These are phyloP conservation scores for Myxocyprinus asiaticus DNA, from an alignment of 2,113 vertebrate species.

Conservation along the genomic window DNA sequence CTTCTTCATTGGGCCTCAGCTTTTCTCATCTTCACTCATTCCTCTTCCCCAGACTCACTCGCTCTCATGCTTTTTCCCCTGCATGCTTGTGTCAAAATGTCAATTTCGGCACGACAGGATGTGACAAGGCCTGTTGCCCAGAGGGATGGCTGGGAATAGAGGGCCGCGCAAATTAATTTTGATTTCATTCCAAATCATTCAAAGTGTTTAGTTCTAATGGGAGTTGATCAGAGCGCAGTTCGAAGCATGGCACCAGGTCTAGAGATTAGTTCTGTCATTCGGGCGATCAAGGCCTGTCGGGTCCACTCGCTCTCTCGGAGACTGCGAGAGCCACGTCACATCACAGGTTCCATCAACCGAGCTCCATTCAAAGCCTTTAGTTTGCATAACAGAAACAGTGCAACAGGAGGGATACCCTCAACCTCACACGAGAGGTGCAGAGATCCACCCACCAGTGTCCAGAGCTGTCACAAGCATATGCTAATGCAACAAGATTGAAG, in stretches of 20 bases:
- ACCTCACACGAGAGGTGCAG: slow-evolving; percentile 38
- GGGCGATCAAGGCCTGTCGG: slow-evolving; percentile 71
- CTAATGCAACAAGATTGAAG: slow-evolving; percentile 37
- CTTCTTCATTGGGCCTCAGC: slow-evolving; percentile 51
- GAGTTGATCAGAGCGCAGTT: slow-evolving; percentile 78
- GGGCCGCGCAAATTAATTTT: slow-evolving; percentile 80
- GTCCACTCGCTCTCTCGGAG: slow-evolving; percentile 52
- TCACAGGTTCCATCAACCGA: slow-evolving; percentile 26
- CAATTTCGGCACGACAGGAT: slow-evolving; percentile 75
- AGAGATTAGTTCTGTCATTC: slow-evolving; percentile 77
- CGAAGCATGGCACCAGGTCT: slow-evolving; percentile 61
- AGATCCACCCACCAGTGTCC: slow-evolving; percentile 47
- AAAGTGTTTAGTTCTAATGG: slow-evolving; percentile 79
- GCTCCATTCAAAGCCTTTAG: slow-evolving; percentile 3
- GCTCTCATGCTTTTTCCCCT: slow-evolving; percentile 53
- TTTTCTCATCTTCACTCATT: slow-evolving; percentile 43
- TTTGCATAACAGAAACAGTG: slow-evolving; percentile 32
- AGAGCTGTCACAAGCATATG: slow-evolving; percentile 48
- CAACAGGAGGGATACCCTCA: slow-evolving; percentile 18
- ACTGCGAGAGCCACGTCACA: slow-evolving; percentile 20
- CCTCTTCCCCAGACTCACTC: slow-evolving; percentile 42
- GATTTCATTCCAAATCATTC: slow-evolving; percentile 83
- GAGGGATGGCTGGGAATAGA: slow-evolving; percentile 71
- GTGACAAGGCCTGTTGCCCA: slow-evolving; percentile 75
- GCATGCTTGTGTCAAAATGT: slow-evolving; percentile 74